Evolutionary conservation across 2,113 vertebrate genomes (phyloP).

Genomic region (Myotis lucifugus): DNA sequence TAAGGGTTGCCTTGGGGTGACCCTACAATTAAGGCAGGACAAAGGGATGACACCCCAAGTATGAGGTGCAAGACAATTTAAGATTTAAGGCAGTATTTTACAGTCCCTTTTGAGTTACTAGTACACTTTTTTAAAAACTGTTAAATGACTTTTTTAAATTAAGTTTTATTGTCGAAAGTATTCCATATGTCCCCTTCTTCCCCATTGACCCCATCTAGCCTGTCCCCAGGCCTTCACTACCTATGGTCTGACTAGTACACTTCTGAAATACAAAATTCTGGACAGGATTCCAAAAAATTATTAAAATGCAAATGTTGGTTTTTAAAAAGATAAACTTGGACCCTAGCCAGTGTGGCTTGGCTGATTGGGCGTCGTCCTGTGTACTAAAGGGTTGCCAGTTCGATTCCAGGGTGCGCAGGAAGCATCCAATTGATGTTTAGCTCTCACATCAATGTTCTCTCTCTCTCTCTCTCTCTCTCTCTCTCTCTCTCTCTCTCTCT

Average conservation of each 20-base stretch:
- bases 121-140: neutral
- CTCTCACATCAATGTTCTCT: too few species aligned
- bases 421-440: too few species aligned
- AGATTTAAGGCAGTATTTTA: neutral
- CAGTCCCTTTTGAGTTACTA: neutral
- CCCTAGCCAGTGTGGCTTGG: too few species aligned
- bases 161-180: too few species aligned
- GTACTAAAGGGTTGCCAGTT: too few species aligned
- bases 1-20: neutral
- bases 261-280: conserved; percentile 43
- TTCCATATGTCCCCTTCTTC: too few species aligned
- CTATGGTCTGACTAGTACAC: neutral
- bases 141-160: too few species aligned
- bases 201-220: too few species aligned
- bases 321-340: conserved; percentile 13
- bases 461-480: neutral
- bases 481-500: neutral
- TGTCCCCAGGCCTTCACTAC: too few species aligned
- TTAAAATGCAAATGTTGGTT: conserved; percentile 8
- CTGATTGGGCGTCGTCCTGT: too few species aligned
- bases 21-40: neutral
- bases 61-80: neutral
- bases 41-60: neutral
- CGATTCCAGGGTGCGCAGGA: too few species aligned
- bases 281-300: conserved; percentile 26